phyloP scores from a whole-genome alignment of 2,888 invertebrate genomes.

The Hololepta plana region DNA sequence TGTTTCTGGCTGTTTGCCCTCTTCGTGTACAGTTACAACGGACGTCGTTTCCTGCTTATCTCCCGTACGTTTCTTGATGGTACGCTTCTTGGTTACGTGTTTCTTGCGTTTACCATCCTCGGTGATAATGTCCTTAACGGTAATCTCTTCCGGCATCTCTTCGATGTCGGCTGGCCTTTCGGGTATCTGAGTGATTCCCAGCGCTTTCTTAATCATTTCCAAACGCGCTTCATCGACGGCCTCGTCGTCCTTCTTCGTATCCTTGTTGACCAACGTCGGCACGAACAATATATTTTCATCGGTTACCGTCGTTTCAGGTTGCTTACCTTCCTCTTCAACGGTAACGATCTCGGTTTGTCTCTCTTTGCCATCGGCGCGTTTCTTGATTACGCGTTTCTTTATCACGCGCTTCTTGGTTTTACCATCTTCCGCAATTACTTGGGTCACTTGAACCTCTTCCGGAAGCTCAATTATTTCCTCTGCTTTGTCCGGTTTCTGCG shows the following conservation, averaged over 20 bases:
- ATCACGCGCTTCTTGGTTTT: conserved; percentile 13
- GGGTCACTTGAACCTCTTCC: conserved; percentile 14
- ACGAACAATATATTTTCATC: conserved; percentile 13
- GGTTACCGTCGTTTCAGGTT: conserved; percentile 17
- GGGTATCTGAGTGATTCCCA: conserved; percentile 4
- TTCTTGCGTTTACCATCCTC: conserved; percentile 18
- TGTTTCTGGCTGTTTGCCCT: conserved; percentile 23
- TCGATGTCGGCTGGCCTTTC: conserved; percentile 12
- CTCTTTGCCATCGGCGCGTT: conserved; percentile 16
- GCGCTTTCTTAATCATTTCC: not conserved
- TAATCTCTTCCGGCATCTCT: conserved; percentile 18
- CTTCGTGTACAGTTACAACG: conserved; percentile 27
- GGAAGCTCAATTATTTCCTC: conserved; percentile 13
- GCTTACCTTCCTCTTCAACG: conserved; percentile 25
- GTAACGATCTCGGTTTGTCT: conserved; percentile 15
- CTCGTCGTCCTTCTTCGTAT: conserved; percentile 13
- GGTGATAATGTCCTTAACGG: conserved; percentile 20
- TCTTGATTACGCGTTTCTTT: conserved; percentile 13
- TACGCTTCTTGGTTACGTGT: conserved; percentile 18
- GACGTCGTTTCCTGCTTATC: conserved; percentile 27
- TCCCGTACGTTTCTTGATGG: conserved; percentile 25
- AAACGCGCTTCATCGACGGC: conserved; percentile 2
- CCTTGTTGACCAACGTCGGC: conserved; percentile 6
- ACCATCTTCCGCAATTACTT: conserved; percentile 15
- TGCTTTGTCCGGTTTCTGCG: conserved; percentile 11